Evolutionary conservation across 2,797 vertebrate genomes (phyloP).

Genomic region (Nasua narica): DNA sequence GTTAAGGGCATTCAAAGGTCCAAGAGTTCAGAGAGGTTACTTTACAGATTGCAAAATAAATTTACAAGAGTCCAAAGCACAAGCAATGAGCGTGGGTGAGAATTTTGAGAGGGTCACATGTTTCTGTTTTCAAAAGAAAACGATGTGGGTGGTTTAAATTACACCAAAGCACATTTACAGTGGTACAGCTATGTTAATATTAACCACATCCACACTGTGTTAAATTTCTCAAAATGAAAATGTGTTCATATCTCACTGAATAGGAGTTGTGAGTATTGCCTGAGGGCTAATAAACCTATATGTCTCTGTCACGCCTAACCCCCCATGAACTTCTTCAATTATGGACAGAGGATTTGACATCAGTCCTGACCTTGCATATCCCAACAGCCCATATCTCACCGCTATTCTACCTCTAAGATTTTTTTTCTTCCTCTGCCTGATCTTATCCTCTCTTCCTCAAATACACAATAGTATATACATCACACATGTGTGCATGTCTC

Average conservation of each 20-base stretch:
- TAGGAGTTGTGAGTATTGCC: not conserved
- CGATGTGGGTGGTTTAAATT: constrained; percentile 69
- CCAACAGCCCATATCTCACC: not conserved
- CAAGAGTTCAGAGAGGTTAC: not conserved
- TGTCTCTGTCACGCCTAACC: not conserved
- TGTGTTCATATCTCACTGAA: not conserved
- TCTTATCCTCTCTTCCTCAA: not conserved
- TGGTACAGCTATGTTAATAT: constrained; percentile 27
- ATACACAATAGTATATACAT: not conserved
- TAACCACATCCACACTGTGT: constrained; percentile 13
- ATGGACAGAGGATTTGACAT: not conserved
- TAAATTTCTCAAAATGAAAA: constrained; percentile 40
- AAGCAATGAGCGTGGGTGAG: not conserved
- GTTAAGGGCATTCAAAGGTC: not conserved
- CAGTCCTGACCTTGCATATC: not conserved
- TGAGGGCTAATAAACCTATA: not conserved
- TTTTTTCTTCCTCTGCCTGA: not conserved
- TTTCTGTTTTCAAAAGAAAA: constrained; percentile 73
- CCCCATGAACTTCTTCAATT: not conserved
- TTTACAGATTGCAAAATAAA: constrained; percentile 3
- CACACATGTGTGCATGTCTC: not conserved
- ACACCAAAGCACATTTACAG: constrained; percentile 73
- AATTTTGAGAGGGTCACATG: constrained; percentile 37
- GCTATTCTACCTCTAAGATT: not conserved
- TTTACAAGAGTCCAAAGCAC: not conserved